These are phyloP conservation scores for Neomorphus geoffroyi DNA, from an alignment of 2,797 vertebrate species.

Conservation along the genomic window DNA sequence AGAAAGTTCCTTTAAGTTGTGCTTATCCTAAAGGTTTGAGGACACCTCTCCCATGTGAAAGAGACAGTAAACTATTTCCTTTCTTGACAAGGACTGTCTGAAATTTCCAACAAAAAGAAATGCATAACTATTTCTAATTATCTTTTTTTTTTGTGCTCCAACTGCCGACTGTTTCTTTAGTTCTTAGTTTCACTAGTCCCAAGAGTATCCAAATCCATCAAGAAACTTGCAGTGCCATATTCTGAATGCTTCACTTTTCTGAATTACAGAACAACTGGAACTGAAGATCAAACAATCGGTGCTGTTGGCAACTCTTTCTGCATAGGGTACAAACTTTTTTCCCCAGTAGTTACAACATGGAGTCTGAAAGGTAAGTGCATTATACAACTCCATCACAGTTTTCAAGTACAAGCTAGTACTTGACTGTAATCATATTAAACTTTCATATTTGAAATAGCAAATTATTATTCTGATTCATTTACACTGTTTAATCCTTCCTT, in stretches of 20 bases:
- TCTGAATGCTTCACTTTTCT: neutral
- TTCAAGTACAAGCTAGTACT: neutral
- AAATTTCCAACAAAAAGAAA: constrained; percentile 1
- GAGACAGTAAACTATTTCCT: neutral
- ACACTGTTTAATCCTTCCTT: neutral
- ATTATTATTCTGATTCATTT: neutral
- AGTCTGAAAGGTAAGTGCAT: neutral
- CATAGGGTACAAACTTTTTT: neutral
- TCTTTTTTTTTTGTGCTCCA: neutral
- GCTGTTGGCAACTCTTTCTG: neutral
- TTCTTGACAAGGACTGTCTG: neutral
- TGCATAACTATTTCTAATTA: neutral
- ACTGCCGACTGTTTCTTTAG: neutral
- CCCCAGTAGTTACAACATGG: neutral
- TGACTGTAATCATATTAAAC: neutral
- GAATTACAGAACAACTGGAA: neutral
- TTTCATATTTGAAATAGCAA: neutral
- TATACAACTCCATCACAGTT: neutral
- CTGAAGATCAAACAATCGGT: neutral
- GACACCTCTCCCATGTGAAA: neutral
- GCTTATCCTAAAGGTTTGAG: neutral
- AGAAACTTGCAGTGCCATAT: neutral
- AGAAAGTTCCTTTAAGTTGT: neutral
- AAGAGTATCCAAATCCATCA: neutral
- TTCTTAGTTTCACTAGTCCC: neutral